Base-by-base conservation (phyloP, 2,888 invertebrate genomes). In the Calameuta filiformis region DNA sequence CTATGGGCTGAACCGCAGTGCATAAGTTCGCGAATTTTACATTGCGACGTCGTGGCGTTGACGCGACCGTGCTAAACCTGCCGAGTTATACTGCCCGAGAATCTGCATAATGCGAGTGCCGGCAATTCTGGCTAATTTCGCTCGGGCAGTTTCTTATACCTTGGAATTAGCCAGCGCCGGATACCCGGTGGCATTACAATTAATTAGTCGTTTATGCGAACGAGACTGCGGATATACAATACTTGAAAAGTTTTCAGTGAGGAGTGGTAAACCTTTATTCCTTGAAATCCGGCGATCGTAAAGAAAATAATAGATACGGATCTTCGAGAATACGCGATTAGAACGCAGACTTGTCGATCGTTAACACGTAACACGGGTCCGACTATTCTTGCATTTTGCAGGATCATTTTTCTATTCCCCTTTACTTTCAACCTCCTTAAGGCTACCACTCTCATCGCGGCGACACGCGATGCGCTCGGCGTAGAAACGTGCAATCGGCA, bases 41-140 rank as follows among this genome's bases (percentile, higher is more conserved):
- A 83, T 68, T 71, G 79, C 78, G 79, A 79, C 76, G 81, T 81
- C 81, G 82, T 79, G 82, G 81, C 80, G 82, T 80, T 82, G 84
- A 85, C 85, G 80, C 80, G 80, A 80, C 80, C 81, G 79, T 81
- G 82, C 81, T 85, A 86, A 86, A 86, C 82, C 82, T 83, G 40
- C 40, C 78, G 79, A 81, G 82, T 83, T 86, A 87, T 86, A 85
- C 80, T 79, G 78, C 79, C 80, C 73, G 81, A 79, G 80, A 85
- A 87, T 87, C 84, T 86, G 85, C 87, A 87, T 87, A 87, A 87
- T 87, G 85, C 83, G 79, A 81, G 75, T 81, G 81, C 35, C 78
- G 68, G 79, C 30, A 40, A 40, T 40, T 40, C 69, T 71, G 79
- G 80, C 79, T 84, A 83, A 84, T 83, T 84, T 83, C 81, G 79